Conservation (phyloP, 2,113 vertebrate genomes). For the Mesembrinibis cayennensis region DNA sequence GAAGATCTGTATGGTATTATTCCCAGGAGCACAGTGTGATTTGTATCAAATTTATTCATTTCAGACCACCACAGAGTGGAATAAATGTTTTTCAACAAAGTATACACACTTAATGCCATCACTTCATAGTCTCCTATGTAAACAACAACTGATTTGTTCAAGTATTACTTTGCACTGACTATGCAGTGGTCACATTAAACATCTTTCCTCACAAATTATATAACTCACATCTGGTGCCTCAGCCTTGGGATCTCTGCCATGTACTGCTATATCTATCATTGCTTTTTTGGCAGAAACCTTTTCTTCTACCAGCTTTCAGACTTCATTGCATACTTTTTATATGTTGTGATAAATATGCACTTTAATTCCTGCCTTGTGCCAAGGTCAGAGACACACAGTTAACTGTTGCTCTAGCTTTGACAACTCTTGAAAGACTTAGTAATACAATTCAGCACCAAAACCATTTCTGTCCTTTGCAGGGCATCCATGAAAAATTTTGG, state of each 20-base stretch:
- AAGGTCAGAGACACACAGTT: slow-evolving; percentile 39
- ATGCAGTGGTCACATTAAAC: neutral
- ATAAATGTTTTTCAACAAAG: slow-evolving; percentile 7
- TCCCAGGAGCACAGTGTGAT: neutral
- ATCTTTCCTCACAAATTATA: neutral
- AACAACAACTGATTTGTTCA: slow-evolving; percentile 18
- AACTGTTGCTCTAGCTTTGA: neutral
- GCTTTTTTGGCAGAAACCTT: slow-evolving; percentile 46
- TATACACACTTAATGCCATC: neutral
- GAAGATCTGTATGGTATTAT: neutral
- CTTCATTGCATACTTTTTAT: slow-evolving; percentile 18
- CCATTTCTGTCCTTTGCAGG: neutral
- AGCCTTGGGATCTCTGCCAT: slow-evolving; percentile 19
- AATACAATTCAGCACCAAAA: neutral
- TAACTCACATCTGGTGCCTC: slow-evolving; percentile 47
- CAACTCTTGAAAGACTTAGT: neutral
- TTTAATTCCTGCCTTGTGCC: slow-evolving; percentile 43
- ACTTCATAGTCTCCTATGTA: neutral
- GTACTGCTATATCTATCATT: slow-evolving; percentile 47
- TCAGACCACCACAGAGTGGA: slow-evolving; percentile 24
- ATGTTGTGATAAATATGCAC: slow-evolving; percentile 40
- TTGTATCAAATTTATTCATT: neutral
- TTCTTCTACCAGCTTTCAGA: slow-evolving; percentile 20
- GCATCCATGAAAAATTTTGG: neutral
- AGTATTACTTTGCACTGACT: neutral